Conservation (phyloP, 2,888 invertebrate genomes). For the Lycaena phlaeas region DNA sequence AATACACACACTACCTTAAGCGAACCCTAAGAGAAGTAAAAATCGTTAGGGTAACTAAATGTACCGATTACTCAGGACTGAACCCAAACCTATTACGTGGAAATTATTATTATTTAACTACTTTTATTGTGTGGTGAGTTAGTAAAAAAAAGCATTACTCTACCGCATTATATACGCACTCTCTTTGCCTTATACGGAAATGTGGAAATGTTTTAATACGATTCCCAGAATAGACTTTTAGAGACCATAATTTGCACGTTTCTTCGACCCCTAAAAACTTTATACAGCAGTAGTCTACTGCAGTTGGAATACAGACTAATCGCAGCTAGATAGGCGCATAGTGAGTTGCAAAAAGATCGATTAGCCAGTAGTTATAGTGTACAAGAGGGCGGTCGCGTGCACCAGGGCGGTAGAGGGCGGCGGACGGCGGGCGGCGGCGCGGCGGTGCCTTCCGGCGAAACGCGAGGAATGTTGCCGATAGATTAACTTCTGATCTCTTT, state of each 20-base stretch:
- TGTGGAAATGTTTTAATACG: background rate
- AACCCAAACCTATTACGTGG: too few relatives aligned
- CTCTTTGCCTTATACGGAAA: background rate
- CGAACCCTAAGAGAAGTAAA: too few relatives aligned
- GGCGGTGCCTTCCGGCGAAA: conserved; percentile 67
- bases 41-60: too few relatives aligned
- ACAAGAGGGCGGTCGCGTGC: conserved; percentile 49
- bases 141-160: too few relatives aligned
- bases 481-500: conserved; percentile 73
- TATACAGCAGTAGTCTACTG: conserved; percentile 13
- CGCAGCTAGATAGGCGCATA: conserved; percentile 21
- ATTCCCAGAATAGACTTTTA: background rate
- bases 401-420: conserved; percentile 36
- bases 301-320: conserved; percentile 16
- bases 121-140: too few relatives aligned
- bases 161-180: too few relatives aligned
- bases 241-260: background rate
- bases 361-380: conserved; percentile 33
- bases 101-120: too few relatives aligned
- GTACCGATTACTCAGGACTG: too few relatives aligned
- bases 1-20: too few relatives aligned
- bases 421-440: conserved; percentile 26
- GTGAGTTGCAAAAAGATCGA: conserved; percentile 51
- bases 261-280: conserved; percentile 10
- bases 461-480: conserved; percentile 71